Evolutionary conservation across 2,113 vertebrate genomes (phyloP).

Genomic region (Neotoma lepida): DNA sequence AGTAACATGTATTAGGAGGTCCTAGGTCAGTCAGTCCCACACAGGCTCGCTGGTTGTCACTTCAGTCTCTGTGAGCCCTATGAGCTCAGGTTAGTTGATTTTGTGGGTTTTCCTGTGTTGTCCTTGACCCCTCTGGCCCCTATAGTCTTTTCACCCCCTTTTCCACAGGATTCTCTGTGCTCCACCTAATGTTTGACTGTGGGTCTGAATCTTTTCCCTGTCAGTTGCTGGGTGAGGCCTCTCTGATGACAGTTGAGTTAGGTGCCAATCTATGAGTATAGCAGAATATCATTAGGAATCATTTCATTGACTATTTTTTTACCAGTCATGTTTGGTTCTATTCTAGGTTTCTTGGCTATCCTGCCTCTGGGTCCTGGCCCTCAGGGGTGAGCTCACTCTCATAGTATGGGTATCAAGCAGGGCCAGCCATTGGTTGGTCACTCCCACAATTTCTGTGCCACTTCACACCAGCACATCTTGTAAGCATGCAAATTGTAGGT

Average conservation of each 20-base stretch:
- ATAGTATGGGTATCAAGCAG: neutral
- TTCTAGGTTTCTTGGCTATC: neutral
- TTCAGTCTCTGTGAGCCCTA: neutral
- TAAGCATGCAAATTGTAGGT: neutral
- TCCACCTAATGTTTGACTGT: neutral
- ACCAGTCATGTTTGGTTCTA: neutral
- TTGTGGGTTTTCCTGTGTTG: neutral
- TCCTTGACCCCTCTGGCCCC: neutral
- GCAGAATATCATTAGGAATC: neutral
- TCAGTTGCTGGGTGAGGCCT: neutral
- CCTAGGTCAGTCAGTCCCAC: neutral
- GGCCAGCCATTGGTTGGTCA: neutral
- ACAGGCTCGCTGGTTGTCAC: neutral
- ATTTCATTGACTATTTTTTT: neutral
- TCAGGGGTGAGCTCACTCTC: neutral
- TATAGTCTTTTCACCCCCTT: neutral
- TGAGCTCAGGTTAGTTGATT: neutral
- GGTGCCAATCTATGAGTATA: neutral
- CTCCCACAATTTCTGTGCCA: neutral
- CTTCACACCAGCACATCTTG: neutral
- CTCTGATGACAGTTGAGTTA: neutral
- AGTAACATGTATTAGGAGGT: neutral
- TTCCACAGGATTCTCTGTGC: neutral
- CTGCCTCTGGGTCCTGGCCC: neutral
- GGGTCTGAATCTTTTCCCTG: neutral